Base-by-base conservation (phyloP, 2,113 vertebrate genomes). In the Ceyx cyanopectus region DNA sequence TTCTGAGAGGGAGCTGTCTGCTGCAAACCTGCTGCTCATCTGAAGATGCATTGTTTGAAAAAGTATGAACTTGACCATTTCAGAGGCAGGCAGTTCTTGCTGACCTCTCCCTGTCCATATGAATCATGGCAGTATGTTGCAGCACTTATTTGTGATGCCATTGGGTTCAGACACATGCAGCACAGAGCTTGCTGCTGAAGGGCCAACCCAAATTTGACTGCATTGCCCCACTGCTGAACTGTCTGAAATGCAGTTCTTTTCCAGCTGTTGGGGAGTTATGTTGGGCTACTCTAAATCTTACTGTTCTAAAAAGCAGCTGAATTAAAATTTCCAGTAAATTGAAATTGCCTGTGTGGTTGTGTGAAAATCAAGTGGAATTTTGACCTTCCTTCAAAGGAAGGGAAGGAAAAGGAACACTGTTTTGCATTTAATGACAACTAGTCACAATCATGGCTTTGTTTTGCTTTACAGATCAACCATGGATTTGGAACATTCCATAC, bases 401-500 rank as follows among this genome's bases (percentile, higher is more conserved):
- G 14, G 30, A 19, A 80, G 7, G 41, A 90, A 72, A 30, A 87
- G 11, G 45, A 80, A 24, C 6, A 40, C n/a, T 60, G 62, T 66
- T 63, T 60, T 57, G 41, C 40, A 9, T 48, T 61, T 41, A 51
- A 45, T 62, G 48, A 81, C 43, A 63, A 6, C 63, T 69, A 84
- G 11, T 61, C 34, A 16, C 63, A 3, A 70, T 10, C 27, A 12
- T 80, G 56, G 40, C 93, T 94, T 75, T 80, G 45, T 45, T 89
- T 89, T 43, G 92, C 23, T 83, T 96, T 97, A 90, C 97, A 99
- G 99, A 99, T 97, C 98, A 97, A 12, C 99, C 99, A 0, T 99
- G 99, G 99, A 98, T 99, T 97, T 99, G 99, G 99, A 99, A 99
- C 94, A 99, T 99, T 96, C 98, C 99, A 40, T 98, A 99, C 87